phyloP scores from a whole-genome alignment of 2,113 vertebrate species.

The Gallinago media region DNA sequence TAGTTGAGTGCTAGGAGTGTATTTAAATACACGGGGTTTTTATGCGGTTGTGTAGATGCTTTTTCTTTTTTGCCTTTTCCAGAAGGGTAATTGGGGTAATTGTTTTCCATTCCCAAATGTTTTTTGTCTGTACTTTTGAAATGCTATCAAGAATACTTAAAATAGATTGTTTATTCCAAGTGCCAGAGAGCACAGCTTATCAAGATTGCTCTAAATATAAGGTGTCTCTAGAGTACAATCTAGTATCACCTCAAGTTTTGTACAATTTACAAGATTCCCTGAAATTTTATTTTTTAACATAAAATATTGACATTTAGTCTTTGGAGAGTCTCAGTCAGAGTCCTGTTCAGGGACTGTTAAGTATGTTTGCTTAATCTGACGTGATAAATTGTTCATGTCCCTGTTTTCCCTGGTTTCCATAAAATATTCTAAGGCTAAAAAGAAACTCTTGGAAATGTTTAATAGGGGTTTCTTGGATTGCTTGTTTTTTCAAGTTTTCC shows the following conservation, averaged over 20 bases:
- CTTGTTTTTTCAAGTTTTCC: slow-evolving; percentile 23
- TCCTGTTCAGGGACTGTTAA: slow-evolving; percentile 43
- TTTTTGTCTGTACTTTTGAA: slow-evolving; percentile 67
- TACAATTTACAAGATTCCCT: slow-evolving; percentile 4
- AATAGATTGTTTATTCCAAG: slow-evolving; percentile 12
- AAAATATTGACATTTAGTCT: slow-evolving; percentile 21
- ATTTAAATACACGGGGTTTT: not conserved
- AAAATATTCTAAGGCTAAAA: slow-evolving; percentile 33
- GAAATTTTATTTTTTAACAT: not conserved
- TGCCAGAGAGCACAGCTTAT: slow-evolving; percentile 7
- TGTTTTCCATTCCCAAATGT: slow-evolving; percentile 46
- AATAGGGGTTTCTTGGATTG: not conserved
- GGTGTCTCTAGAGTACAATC: slow-evolving; percentile 39
- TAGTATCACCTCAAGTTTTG: not conserved
- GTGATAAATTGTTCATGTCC: slow-evolving; percentile 1
- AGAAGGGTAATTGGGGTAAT: not conserved
- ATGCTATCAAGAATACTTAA: slow-evolving; percentile 38
- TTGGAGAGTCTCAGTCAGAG: slow-evolving; percentile 19
- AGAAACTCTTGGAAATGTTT: slow-evolving; percentile 46
- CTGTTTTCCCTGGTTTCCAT: slow-evolving; percentile 21
- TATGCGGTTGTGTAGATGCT: not conserved
- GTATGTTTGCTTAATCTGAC: slow-evolving; percentile 43
- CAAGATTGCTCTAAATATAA: not conserved
- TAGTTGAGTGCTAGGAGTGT: not conserved
- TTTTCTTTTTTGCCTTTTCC: slow-evolving; percentile 27